Conservation (phyloP, 2,888 invertebrate species). For the Thelaira solivaga region DNA sequence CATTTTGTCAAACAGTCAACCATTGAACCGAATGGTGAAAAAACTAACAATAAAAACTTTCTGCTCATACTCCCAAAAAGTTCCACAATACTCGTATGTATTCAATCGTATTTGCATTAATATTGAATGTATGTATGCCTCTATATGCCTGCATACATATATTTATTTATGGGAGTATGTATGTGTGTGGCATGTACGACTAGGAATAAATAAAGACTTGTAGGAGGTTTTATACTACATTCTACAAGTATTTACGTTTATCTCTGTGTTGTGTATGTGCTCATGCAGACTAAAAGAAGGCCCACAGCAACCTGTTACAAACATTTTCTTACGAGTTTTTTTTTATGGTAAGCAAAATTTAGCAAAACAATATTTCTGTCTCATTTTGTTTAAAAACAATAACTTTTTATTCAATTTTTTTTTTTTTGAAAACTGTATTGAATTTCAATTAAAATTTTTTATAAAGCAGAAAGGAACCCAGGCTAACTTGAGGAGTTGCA, state of each 20-base stretch:
- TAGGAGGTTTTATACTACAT: slow-evolving; percentile 19
- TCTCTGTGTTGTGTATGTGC: not conserved
- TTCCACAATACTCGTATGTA: not conserved
- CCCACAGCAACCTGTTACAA: slow-evolving; percentile 59
- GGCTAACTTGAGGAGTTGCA: too few species aligned
- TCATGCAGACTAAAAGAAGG: slow-evolving; percentile 13
- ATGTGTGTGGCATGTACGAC: not conserved
- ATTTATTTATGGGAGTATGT: not conserved
- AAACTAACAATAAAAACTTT: not conserved
- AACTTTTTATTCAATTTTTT: not conserved
- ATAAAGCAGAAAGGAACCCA: not conserved
- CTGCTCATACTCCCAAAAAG: not conserved
- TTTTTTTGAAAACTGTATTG: not conserved
- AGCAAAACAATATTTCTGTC: not conserved
- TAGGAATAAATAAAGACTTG: slow-evolving; percentile 31
- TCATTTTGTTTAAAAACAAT: not conserved
- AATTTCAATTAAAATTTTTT: not conserved
- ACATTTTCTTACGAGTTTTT: not conserved
- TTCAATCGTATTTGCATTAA: not conserved
- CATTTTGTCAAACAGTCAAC: slow-evolving; percentile 10
- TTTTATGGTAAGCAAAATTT: not conserved
- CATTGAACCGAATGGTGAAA: not conserved
- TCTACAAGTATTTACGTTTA: slow-evolving; percentile 22
- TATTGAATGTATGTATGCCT: too few species aligned
- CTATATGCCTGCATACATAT: too few species aligned